phyloP scores from a whole-genome alignment of 2,113 vertebrate species.

The Murina feae region DNA sequence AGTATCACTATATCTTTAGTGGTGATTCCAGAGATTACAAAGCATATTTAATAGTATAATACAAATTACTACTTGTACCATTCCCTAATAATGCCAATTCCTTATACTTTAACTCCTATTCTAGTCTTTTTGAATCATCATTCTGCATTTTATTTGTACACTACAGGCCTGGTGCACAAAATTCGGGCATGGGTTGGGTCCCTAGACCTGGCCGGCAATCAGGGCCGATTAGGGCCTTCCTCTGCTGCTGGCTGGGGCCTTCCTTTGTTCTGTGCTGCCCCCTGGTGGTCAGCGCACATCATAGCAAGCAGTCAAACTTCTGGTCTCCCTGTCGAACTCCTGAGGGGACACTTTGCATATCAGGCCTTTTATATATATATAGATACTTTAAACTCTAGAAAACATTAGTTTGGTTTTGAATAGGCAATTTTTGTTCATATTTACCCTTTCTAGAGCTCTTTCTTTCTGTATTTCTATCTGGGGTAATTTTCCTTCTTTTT shows the following conservation, averaged over 20 bases:
- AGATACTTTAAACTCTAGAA: background rate
- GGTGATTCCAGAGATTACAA: background rate
- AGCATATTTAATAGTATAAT: background rate
- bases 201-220: no score
- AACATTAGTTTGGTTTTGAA: background rate
- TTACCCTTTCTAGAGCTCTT: background rate
- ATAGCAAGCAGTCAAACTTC: no score
- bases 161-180: no score
- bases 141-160: background rate
- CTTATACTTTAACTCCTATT: background rate
- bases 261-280: no score
- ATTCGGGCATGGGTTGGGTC: no score
- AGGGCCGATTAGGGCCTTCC: no score
- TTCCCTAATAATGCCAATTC: background rate
- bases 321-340: no score
- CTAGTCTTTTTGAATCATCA: background rate
- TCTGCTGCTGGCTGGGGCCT: no score
- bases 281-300: no score
- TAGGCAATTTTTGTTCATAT: background rate
- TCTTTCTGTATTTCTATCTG: background rate
- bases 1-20: background rate
- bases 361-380: no score
- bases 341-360: no score
- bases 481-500: background rate
- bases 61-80: background rate